Base-by-base conservation (phyloP, 2,888 invertebrate species). In the Catocala nupta region DNA sequence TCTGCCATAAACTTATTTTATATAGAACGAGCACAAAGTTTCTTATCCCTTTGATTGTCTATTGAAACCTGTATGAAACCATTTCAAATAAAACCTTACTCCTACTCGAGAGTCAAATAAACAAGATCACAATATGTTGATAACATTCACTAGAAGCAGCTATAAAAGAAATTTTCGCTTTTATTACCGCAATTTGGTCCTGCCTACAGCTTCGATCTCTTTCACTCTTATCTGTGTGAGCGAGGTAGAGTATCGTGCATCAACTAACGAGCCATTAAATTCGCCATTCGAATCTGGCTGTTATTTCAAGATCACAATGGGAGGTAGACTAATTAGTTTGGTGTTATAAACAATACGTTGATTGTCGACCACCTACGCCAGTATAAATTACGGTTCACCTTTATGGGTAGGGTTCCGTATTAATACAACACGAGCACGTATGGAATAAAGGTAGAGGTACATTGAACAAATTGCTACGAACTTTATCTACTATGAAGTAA, bases 231-330 rank as follows among this genome's bases (percentile, higher is more conserved):
- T 25, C 12, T 3, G 34, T 13, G 55, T n/a, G 42, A 63, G 36
- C 2, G 13, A 45, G 51, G 33, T 33, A 39, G 48, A 56, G n/a
- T 55, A 36, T 52, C 56, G 33, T 70, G 77, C 71, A 77, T 71
- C 62, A 57, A 56, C 70, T 75, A 71, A 72, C 78, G 76, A 80
- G 62, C 71, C 65, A 80, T 80, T 75, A 75, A 77, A 77, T 66
- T 69, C 62, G 39, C 72, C 47, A 69, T 68, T 77, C 65, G 66
- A 67, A 65, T 71, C 59, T 52, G 55, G 60, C 63, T 70, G 70
- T 71, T 77, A 70, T 77, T 73, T 74, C 72, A 71, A 77, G 72
- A 70, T 76, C 65, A 67, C 69, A 72, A 72, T 69, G 54, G 70
- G 34, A 44, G 62, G 64, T 56, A 58, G 60, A 70, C 73, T 73